phyloP scores from a whole-genome alignment of 1,140 invertebrate species.

The Bombus confusus region DNA sequence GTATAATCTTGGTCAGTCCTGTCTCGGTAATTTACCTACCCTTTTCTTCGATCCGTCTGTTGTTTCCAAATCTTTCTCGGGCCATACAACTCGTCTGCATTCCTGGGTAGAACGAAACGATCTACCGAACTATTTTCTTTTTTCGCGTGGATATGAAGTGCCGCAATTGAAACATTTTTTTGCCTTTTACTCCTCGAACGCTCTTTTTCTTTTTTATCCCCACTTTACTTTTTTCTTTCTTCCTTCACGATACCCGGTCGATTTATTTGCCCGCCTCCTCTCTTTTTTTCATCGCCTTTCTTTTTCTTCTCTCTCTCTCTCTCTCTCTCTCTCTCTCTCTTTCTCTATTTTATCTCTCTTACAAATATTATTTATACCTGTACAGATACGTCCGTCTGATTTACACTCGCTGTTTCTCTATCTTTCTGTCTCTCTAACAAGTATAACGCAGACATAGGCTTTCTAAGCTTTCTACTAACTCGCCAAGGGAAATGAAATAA shows the following conservation, averaged over 20 bases:
- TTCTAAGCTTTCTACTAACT: conserved; percentile 75
- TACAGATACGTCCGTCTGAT: neutral
- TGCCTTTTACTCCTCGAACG: conserved; percentile 37
- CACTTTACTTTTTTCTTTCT: conserved; percentile 32
- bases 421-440: conserved; percentile 45
- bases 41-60: conserved; percentile 11
- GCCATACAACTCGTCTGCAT: neutral
- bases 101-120: neutral
- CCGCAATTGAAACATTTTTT: conserved; percentile 64
- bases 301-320: neutral
- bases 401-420: conserved; percentile 30
- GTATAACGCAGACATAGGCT: conserved; percentile 52
- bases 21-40: conserved; percentile 44
- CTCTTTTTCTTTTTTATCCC: conserved; percentile 33
- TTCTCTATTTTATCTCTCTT: neutral
- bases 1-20: conserved; percentile 79
- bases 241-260: conserved; percentile 6
- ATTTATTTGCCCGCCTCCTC: conserved; percentile 31
- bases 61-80: conserved; percentile 29
- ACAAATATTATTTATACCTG: neutral
- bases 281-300: conserved; percentile 6
- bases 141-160: conserved; percentile 78
- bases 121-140: conserved; percentile 49
- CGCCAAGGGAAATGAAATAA: conserved; percentile 37
- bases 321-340: neutral